Conservation (phyloP, 2,888 invertebrate species). For the Gortyna flavago region DNA sequence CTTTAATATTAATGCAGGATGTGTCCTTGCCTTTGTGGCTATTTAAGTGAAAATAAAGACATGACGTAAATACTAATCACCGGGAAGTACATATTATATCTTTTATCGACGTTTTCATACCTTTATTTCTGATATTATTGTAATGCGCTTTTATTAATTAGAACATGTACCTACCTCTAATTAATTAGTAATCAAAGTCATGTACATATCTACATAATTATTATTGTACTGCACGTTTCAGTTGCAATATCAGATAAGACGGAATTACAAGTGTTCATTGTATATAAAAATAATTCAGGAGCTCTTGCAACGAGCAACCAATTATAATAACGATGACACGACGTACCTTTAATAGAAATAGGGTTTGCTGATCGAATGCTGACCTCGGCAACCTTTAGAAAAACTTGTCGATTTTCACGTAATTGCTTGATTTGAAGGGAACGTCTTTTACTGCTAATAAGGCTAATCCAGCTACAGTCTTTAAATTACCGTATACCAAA, state of each 20-base stretch:
- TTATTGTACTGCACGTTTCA: slow-evolving; percentile 22
- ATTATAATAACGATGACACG: neutral
- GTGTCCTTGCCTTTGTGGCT: slow-evolving; percentile 32
- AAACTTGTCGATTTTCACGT: neutral
- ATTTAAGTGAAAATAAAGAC: slow-evolving; percentile 41
- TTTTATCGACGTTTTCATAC: slow-evolving; percentile 13
- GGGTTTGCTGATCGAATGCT: slow-evolving; percentile 14
- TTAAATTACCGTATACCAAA: neutral
- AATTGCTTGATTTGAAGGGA: neutral
- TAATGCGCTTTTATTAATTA: slow-evolving; percentile 8
- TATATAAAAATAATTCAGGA: neutral
- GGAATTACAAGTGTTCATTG: neutral
- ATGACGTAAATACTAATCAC: slow-evolving; percentile 48
- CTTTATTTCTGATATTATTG: slow-evolving; percentile 12
- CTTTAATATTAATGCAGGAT: slow-evolving; percentile 26
- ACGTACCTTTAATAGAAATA: slow-evolving; percentile 18
- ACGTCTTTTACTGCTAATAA: neutral
- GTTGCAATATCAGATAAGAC: slow-evolving; percentile 3
- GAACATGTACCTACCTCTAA: slow-evolving; percentile 17
- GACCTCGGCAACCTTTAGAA: neutral
- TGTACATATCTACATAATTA: slow-evolving; percentile 1
- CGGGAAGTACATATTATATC: slow-evolving; percentile 34
- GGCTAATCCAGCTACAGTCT: neutral
- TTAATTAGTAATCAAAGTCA: slow-evolving; percentile 27
- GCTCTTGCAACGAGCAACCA: neutral